Evolutionary conservation across 2,888 invertebrate genomes (phyloP).

Genomic region (Hyles lineata): DNA sequence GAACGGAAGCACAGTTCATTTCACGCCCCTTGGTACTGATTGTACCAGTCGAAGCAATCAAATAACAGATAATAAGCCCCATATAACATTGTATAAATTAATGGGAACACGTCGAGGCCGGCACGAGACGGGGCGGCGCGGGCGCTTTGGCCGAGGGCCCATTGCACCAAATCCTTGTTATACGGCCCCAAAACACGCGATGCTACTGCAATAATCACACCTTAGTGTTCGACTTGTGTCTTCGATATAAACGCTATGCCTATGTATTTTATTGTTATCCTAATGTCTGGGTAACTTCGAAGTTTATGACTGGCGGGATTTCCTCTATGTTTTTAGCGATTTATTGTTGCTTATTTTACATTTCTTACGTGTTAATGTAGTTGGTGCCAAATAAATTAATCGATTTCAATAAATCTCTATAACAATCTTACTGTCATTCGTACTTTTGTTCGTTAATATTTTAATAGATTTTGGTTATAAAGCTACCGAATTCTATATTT

Average conservation of each 20-base stretch:
- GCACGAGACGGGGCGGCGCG: conserved; percentile 49
- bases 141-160: conserved; percentile 60
- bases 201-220: conserved; percentile 59
- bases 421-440: no score
- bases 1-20: conserved; percentile 30
- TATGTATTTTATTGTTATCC: not conserved
- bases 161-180: conserved; percentile 57
- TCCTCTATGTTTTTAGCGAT: not conserved
- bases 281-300: not conserved
- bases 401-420: no score
- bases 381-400: no score
- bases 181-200: conserved; percentile 65
- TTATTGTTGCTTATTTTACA: no score
- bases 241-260: conserved; percentile 31
- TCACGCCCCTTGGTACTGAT: conserved; percentile 55
- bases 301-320: not conserved
- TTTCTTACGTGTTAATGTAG: no score
- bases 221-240: conserved; percentile 39
- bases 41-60: conserved; percentile 62
- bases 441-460: no score
- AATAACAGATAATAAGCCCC: conserved; percentile 51
- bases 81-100: conserved; percentile 54
- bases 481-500: no score
- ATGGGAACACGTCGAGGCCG: conserved; percentile 74
- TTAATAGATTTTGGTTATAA: no score